phyloP scores from a whole-genome alignment of 2,888 invertebrate genomes.

The Aplocera efformata region DNA sequence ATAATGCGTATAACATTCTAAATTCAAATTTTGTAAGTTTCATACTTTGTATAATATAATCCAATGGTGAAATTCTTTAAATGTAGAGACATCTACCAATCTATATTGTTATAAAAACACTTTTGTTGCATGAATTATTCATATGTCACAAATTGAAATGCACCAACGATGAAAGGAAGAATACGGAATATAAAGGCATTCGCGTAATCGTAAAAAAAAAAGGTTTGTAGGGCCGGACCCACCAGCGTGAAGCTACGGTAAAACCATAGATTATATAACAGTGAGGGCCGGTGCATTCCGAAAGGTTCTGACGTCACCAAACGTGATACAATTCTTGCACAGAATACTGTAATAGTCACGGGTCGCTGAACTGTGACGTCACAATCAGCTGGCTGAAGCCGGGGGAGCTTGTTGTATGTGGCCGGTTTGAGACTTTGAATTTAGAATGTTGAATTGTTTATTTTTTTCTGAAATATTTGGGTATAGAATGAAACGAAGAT shows the following conservation, averaged over 20 bases:
- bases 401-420: conserved; percentile 26
- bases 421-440: conserved; percentile 37
- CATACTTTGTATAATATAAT: no score
- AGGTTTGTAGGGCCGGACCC: conserved; percentile 10
- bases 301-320: conserved; percentile 16
- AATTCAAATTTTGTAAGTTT: no score
- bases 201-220: not conserved
- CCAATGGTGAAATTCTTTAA: no score
- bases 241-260: conserved; percentile 21
- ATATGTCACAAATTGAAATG: no score
- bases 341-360: conserved; percentile 18
- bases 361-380: conserved; percentile 72
- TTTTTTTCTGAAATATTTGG: not conserved
- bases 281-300: conserved; percentile 7
- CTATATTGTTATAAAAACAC: no score
- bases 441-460: conserved; percentile 6
- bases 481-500: no score
- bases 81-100: no score
- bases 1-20: no score
- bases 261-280: not conserved
- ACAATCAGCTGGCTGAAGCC: conserved; percentile 66
- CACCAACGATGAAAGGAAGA: no score
- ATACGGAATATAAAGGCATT: no score
- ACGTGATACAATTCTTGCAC: conserved; percentile 19
- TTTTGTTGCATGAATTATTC: no score